Base-by-base conservation (phyloP, 2,797 vertebrate species). In the Antrozous pallidus region DNA sequence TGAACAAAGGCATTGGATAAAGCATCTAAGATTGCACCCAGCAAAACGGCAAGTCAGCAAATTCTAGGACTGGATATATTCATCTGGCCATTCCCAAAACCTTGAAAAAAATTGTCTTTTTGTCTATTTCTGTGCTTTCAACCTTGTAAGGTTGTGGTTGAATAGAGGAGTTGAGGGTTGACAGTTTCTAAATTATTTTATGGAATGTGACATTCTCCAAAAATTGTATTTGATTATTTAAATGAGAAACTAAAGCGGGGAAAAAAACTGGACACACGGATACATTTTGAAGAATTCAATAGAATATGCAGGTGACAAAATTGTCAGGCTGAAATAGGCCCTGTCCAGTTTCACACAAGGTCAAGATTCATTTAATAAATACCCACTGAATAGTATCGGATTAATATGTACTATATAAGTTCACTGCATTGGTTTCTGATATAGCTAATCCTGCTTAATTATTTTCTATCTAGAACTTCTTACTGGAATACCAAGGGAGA, bases 161-260 rank as follows among this genome's bases (percentile, higher is more conserved):
- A 70, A 77, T 16, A 40, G 28, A 74, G 38, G 38, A 51, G 45
- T 63, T 78, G 51, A 93, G 61, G 42, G 33, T 31, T 80, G 77
- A 18, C 56, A 83, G 42, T 51, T 33, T 38, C n/a, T 69, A 54
- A 22, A 38, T 71, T 75, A 83, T 56, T 58, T 17, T 71, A 61
- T 0, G 4, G 28, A 90, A 80, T 75, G 22, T 63, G 45, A 67
- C 5, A 31, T 75, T 24, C 83, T 87, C 40, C 33, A 58, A 79
- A 85, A 86, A 67, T 88, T 90, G 51, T 17, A 36, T 51, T 80
- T 90, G 38, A 79, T 13, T 45, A 54, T 78, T 67, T 94, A 90
- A 49, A 61, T 56, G 31, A 89, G 11, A 81, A 84, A 14, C 16
- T 61, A 81, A 36, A 92, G 70, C 3, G 2, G 13, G 8, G 18